phyloP scores from a whole-genome alignment of 2,797 vertebrate genomes.

The Sus cebifrons region DNA sequence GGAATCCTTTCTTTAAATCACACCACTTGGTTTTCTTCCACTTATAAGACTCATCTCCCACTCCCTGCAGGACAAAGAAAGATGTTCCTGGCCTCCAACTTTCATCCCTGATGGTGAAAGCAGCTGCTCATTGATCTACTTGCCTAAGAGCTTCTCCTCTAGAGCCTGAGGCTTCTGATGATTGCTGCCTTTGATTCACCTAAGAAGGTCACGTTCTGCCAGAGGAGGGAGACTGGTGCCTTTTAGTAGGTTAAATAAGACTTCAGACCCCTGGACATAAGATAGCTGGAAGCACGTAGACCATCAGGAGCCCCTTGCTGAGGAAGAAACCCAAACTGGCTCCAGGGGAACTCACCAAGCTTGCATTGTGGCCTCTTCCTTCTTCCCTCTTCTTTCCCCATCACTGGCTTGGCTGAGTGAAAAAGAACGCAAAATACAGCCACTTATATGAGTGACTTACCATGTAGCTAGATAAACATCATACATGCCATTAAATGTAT shows the following conservation, averaged over 20 bases:
- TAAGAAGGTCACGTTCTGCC: background rate
- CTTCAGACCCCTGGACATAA: background rate
- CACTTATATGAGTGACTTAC: background rate
- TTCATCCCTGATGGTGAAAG: background rate
- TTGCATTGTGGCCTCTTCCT: background rate
- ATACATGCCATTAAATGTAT: background rate
- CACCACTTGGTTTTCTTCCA: background rate
- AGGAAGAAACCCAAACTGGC: background rate
- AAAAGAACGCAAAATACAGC: background rate
- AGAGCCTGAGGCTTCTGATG: background rate
- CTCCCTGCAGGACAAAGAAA: background rate
- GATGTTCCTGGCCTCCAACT: background rate
- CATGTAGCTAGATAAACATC: background rate
- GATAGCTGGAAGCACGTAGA: slow-evolving; percentile 20
- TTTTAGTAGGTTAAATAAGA: background rate
- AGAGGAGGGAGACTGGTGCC: background rate
- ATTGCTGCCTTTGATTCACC: background rate
- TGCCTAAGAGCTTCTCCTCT: background rate
- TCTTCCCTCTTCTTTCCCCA: background rate
- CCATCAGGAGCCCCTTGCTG: background rate
- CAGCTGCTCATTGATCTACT: background rate
- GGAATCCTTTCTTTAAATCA: background rate
- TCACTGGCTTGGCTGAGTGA: background rate
- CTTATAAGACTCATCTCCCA: background rate
- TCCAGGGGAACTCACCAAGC: background rate